Evolutionary conservation across 2,113 vertebrate genomes (phyloP).

Genomic region (Myanophis thanlyinensis): DNA sequence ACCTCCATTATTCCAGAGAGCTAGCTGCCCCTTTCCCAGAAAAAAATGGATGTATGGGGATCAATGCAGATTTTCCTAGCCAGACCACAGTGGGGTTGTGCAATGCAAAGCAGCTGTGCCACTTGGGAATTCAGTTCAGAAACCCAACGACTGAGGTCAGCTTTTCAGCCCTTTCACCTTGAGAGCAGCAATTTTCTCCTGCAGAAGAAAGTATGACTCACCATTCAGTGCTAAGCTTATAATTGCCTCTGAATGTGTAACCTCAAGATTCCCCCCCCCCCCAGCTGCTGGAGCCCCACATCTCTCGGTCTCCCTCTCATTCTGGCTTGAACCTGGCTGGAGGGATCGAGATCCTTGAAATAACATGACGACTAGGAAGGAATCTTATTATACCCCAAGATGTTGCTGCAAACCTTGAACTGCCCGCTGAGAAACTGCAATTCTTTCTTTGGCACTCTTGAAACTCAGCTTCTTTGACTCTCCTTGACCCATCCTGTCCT

Average conservation of each 20-base stretch:
- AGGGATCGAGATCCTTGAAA: background rate
- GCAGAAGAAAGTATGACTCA: background rate
- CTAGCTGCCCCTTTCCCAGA: background rate
- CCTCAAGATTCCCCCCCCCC: background rate
- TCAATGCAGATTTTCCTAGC: background rate
- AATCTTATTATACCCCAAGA: background rate
- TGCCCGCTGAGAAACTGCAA: background rate
- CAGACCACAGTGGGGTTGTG: background rate
- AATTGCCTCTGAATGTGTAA: background rate
- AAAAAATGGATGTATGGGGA: background rate
- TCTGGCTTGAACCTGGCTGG: background rate
- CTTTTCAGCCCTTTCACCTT: background rate
- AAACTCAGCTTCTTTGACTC: background rate
- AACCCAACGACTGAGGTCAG: background rate
- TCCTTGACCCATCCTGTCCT: background rate
- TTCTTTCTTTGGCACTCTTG: background rate
- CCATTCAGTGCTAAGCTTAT: background rate
- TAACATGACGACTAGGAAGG: background rate
- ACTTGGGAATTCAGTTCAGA: background rate
- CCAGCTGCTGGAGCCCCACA: too few species aligned
- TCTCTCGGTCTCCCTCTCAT: too few species aligned
- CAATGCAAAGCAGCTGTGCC: background rate
- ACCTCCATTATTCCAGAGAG: background rate
- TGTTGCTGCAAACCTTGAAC: background rate
- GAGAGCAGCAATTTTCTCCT: background rate